Evolutionary conservation across 2,113 vertebrate species (phyloP), one percentile per base, ranked within the genome.

Genomic region (Todiramphus chloris): DNA sequence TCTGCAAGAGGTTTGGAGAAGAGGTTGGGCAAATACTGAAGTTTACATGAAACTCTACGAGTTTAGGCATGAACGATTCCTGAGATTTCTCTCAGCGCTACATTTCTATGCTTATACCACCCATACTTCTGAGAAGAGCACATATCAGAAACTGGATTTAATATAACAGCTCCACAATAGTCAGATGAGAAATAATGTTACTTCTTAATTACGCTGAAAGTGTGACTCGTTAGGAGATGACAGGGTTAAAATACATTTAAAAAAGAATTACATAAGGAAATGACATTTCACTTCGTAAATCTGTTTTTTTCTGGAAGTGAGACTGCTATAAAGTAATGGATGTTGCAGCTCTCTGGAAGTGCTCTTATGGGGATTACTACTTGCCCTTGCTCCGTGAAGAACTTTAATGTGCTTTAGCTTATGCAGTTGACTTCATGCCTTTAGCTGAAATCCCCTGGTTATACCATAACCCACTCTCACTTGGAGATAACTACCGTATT

Each of bases 241-340:
- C 46, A 43, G 14, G 25, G 83, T 80, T 75, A 92, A 95, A 93
- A 81, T 10, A 43, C 19, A 70, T 93, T 93, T 41, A 62, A 60
- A 56, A 87, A 86, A 78, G 31, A 95, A 86, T 90, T 84, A 84
- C 73, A 64, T 35, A 78, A 81, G 60, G 72, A 93, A 92, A 83
- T 87, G 62, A 48, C 84, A 91, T 94, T 93, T 94, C 62, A 23
- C 62, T 85, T 93, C 39, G 39, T 81, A 77, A 84, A 91, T 89
- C 58, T 87, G 51, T 63, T 95, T 95, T 95, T 93, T 89, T 84
- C 48, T 62, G 78, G 48, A 31, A 79, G 58, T 3, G 15, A 94
- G 66, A 3, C 48, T 76, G 81, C 73, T 84, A 21, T 59, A 41
- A 81, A 73, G 51, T 51, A 91, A 76, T 50, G 84, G 77, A 56